Evolutionary conservation across 2,113 vertebrate species (phyloP).

Genomic region (Engystomops pustulosus): DNA sequence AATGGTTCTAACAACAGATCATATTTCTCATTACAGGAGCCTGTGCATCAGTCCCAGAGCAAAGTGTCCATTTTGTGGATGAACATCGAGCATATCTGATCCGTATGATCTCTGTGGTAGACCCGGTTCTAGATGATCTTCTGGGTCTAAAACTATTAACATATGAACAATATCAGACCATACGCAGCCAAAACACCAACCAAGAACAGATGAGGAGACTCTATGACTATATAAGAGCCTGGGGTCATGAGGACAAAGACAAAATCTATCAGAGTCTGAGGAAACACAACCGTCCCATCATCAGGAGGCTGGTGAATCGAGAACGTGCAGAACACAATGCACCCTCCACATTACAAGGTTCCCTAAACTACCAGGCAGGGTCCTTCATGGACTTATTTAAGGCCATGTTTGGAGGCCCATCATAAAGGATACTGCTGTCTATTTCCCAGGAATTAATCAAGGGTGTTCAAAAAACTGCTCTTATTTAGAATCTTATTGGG

Average conservation of each 20-base stretch:
- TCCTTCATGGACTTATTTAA: too few species aligned
- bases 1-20: too few species aligned
- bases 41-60: neutral
- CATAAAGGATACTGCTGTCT: too few species aligned
- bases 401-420: too few species aligned
- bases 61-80: neutral
- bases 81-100: neutral
- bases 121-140: conserved; percentile 1
- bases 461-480: too few species aligned
- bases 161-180: neutral
- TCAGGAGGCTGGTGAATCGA: neutral
- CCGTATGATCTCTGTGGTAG: neutral
- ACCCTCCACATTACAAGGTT: neutral
- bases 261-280: neutral
- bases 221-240: neutral
- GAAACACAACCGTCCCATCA: neutral
- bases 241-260: conserved; percentile 20
- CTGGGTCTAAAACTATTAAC: neutral
- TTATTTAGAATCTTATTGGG: too few species aligned
- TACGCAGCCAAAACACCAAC: neutral
- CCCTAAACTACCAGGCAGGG: too few species aligned
- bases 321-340: neutral
- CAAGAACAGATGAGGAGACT: conserved; percentile 27
- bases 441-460: too few species aligned
- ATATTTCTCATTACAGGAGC: neutral